These are phyloP conservation scores for Hydrotaea diabolus DNA, from an alignment of 2,888 invertebrate genomes.

Conservation along the genomic window DNA sequence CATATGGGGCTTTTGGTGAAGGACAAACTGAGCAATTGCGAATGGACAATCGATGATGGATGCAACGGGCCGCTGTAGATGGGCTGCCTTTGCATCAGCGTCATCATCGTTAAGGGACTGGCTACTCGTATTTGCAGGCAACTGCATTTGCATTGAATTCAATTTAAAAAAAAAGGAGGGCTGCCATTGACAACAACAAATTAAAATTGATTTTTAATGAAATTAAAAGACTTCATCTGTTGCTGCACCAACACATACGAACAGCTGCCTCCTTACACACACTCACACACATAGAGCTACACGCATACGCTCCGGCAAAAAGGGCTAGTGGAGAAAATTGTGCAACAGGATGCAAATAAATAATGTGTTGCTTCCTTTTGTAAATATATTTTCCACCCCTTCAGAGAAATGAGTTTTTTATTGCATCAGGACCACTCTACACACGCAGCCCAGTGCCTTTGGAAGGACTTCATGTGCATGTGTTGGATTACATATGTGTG, in stretches of 20 bases:
- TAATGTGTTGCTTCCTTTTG: neutral
- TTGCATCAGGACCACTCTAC: neutral
- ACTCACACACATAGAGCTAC: neutral
- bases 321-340: neutral
- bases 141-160: slow-evolving; percentile 28
- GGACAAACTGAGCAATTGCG: neutral
- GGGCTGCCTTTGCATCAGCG: no score
- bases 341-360: neutral
- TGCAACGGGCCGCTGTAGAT: no score
- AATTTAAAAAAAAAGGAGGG: neutral
- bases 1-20: neutral
- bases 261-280: neutral
- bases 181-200: slow-evolving; percentile 52
- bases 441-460: no score
- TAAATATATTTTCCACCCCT: neutral
- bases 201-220: slow-evolving; percentile 51
- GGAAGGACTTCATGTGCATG: neutral
- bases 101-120: neutral
- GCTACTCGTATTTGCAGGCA: neutral
- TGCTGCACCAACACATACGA: neutral
- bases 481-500: neutral
- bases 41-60: no score
- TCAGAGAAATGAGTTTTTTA: neutral
- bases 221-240: slow-evolving; percentile 18
- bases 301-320: no score